phyloP scores from a whole-genome alignment of 2,888 invertebrate species.

The Macrosoma leucophasiata region DNA sequence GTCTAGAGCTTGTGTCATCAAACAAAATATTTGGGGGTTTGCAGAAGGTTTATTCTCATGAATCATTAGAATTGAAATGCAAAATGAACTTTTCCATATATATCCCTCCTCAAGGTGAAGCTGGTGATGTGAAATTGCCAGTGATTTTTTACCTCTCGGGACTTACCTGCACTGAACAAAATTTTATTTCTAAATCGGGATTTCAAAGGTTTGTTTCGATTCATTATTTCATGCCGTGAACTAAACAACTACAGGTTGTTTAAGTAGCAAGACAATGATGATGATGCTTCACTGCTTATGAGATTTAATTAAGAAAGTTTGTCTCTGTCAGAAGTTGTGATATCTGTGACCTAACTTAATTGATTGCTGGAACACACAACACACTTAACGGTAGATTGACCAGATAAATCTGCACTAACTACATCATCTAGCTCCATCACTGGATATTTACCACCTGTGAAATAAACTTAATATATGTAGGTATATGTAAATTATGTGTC shows the following conservation, averaged over 20 bases:
- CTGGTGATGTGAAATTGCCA: conserved; percentile 79
- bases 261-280: no score
- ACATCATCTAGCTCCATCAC: no score
- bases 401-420: no score
- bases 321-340: conserved; percentile 7
- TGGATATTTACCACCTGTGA: no score
- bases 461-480: no score
- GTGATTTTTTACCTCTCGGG: conserved; percentile 95
- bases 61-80: conserved; percentile 86
- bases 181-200: conserved; percentile 97
- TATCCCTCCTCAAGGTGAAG: conserved; percentile 85
- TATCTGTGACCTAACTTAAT: no score
- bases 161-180: conserved; percentile 94
- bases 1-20: conserved; percentile 77
- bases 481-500: no score
- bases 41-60: conserved; percentile 90
- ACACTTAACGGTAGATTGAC: no score
- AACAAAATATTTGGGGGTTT: conserved; percentile 87
- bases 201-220: conserved; percentile 80
- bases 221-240: no score
- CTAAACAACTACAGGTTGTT: no score
- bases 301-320: background rate
- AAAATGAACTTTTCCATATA: conserved; percentile 96
- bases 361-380: no score
- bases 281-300: background rate